Base-by-base conservation (phyloP, 2,113 vertebrate genomes). In the Laticauda laticaudata region DNA sequence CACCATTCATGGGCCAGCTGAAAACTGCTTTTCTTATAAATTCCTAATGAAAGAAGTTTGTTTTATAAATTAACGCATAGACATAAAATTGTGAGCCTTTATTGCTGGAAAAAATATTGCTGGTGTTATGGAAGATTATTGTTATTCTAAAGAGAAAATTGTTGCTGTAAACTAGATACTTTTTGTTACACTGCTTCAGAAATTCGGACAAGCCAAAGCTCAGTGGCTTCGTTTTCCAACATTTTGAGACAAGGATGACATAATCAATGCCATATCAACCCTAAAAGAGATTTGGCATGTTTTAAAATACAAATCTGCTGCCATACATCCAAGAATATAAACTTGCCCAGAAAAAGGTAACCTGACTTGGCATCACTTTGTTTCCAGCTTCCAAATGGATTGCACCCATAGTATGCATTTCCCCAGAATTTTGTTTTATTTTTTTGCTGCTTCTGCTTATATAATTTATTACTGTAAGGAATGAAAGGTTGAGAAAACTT, bases 1-100 rank as follows among this genome's bases (percentile, higher is more conserved):
- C 91, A 91, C 93, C 96, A 34, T 75, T 75, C 0, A 0, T 85
- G 59, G 61, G 69, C 92, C 75, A 88, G n/a, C 86, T 91, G 26
- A 96, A 89, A 93, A 93, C 93, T 92, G 95, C 93, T 94, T n/a
- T 95, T 92, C 94, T 88, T 97, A 92, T 94, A 91, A 18, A 4
- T 94, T 95, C 7, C 29, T 89, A 26, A 64, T n/a, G 90, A 92
- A 61, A 24, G 0, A 86, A 10, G 3, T 51, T 87, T n/a, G 48
- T 24, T 87, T 51, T 92, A 87, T 18, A 12, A 53, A 51, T 21
- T 55, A 56, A 85, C 21, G 18, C 20, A 23, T 24, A 54, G 6
- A 26, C 55, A 85, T 75, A 24, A 48, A 91, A 86, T 29, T 1
- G 1, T 12, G 4, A 23, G 5, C 24, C n/a, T 86, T 21, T 57